Evolutionary conservation across 2,888 invertebrate species (phyloP), one percentile per base, ranked within the genome.

Genomic region (Netelia inedita): DNA sequence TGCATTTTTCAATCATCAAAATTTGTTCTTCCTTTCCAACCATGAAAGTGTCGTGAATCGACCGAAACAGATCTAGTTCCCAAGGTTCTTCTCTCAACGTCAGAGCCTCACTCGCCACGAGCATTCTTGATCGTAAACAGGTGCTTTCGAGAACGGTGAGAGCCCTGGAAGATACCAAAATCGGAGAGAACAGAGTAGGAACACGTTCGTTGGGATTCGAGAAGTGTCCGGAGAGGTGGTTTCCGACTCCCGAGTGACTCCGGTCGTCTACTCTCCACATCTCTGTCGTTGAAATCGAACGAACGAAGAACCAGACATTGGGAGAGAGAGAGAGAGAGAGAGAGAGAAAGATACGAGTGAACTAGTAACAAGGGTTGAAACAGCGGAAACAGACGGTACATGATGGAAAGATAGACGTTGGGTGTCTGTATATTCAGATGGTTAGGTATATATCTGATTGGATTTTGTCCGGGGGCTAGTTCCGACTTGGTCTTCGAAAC

Each of bases 241-340:
- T 76, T 21, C 43, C 19, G 43, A 41, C 41, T 55, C 19, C 19
- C 28, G 28, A 68, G 53, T 66, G 63, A 71, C 35, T 75, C 75
- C 46, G 53, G 9, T n/a, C 57, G n/a, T 19, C 55, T 66, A 55
- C 61, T 76, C 21, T 16, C 28, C 19, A 10, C 61, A 63, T 76
- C 23, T 71, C 28, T 28, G 61, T 79, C 65, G 28, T 65, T 63
- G 63, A 21, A 75, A 81, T 75, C 43, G 59, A 82, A 72, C 28
- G 57, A 71, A 65, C 19, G 21, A 23, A 19, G 43, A 35, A 46
- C 11, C 14, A 46, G n/a, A 41, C 5, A 14, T 68, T 16, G 53
- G 35, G 21, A 43, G 16, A 28, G 14, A 53, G 14, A 6, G 23
- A 46, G 43, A 6, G 23, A 16, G 6, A 43, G 43, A 65, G 21